Base-by-base conservation (phyloP, 2,113 vertebrate species). In the Ciconia maguari region DNA sequence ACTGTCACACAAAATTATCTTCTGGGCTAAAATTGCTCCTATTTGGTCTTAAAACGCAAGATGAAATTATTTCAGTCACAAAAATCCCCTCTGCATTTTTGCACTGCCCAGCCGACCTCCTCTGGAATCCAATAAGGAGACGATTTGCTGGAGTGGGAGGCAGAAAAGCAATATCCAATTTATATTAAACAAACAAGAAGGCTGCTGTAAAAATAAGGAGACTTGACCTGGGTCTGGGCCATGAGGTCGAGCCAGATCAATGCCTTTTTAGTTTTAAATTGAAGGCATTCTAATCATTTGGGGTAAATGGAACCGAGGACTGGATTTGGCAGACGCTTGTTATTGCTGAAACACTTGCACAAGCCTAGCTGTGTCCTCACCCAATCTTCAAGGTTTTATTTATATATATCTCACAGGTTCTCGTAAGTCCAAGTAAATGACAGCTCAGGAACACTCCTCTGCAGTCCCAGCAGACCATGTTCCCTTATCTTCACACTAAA, bases 151-250 rank as follows among this genome's bases (percentile, higher is more conserved):
- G 89, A 94, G 92, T 93, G 84, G 93, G 93, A 97, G 89, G 84
- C 7, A 4, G 87, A 94, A 95, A 94, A 94, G 70, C 90, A 96
- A 95, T 87, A 95, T 66, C 81, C 78, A 95, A 91, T 91, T 93
- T 95, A 93, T 77, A 91, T 66, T 95, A 95, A 85, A 70, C 87
- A 96, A 97, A 96, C 92, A 96, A 87, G 80, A 82, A 87, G 24
- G 81, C 70, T 93, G 94, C 78, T 94, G 87, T 62, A 91, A 89
- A 96, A 96, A 93, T 83, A 96, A 70, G 89, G 68, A 87, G 74
- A 54, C 54, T 66, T 95, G 94, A 94, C 89, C 84, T n/a, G 58
- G 54, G 84, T 74, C 81, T 95, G 49, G 69, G 77, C 77, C 66
- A 87, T 1, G 6, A 90, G 87, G 95, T 93, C 4, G 1, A 91